Evolutionary conservation across 2,797 vertebrate genomes (phyloP), one percentile per base, ranked within the genome.

Genomic region (Heteromormyrus szaboi): DNA sequence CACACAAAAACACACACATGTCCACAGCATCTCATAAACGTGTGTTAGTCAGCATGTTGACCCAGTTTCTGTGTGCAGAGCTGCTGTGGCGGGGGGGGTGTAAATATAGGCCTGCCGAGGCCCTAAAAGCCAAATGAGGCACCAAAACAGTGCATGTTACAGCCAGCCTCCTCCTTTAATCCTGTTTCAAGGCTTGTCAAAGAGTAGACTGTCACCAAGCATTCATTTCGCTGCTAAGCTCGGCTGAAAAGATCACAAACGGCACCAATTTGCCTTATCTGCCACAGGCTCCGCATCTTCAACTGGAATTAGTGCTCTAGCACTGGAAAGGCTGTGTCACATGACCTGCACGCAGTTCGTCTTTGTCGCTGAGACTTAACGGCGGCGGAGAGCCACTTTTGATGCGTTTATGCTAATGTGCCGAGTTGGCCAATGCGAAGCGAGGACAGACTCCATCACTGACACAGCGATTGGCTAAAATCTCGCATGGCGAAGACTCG

Each of bases 181-280:
- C 81, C 41, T 50, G 46, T 84, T 50, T 84, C 81, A 84, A 56
- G 51, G 50, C 51, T 7, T 33, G 85, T 86, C 17, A 84, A 22
- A 25, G 6, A 86, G 33, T 29, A 33, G 19, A 56, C 25, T 1
- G 41, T 29, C 46, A 85, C 48, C 46, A 44, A 33, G 84, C 85
- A 41, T 41, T 37, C 50, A 37, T 37, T 86, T 54, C 17, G 85
- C 50, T 59, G 51, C 29, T 54, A 86, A 86, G 51, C 85, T 19
- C 85, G 17, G 54, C 81, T 50, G 46, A 62, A 48, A 85, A 17
- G 44, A 84, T 48, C 25, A 89, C 25, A 85, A 85, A 50, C 68
- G 25, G 54, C 25, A 11, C 56, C 59, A 51, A 50, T 65, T 89
- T 46, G 46, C 79, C 56, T 89, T 85, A 89, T 89, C 44, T 68